These are phyloP conservation scores for Lampris incognitus DNA, from an alignment of 2,113 vertebrate genomes.

Conservation along the genomic window DNA sequence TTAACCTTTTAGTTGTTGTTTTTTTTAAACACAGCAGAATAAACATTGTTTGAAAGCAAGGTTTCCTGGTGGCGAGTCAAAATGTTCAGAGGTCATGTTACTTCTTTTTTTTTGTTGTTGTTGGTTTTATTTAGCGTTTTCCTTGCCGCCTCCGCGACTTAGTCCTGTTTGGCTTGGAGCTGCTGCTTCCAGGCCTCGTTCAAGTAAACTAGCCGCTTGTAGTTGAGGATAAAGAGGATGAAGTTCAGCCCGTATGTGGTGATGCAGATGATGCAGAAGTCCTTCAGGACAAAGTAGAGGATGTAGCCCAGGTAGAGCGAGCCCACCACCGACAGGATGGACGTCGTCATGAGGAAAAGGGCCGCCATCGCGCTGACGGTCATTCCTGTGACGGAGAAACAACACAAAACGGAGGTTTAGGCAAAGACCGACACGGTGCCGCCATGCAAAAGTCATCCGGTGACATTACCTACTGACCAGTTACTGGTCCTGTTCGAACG, in stretches of 20 bases:
- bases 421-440: conserved; percentile 10
- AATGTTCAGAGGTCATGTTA: conserved; percentile 82
- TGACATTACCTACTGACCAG: conserved; percentile 5
- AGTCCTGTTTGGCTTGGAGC: conserved; percentile 95
- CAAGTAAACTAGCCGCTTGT: conserved; percentile 99
- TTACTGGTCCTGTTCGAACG: conserved; percentile 4
- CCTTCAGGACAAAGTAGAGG: conserved; percentile 99
- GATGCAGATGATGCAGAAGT: conserved; percentile 96
- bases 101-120: conserved; percentile 43
- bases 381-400: conserved; percentile 87
- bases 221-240: conserved; percentile 98
- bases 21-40: conserved; percentile 88
- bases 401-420: conserved; percentile 49
- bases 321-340: conserved; percentile 95
- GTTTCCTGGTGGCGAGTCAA: conserved; percentile 89
- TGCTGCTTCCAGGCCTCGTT: conserved; percentile 99
- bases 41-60: conserved; percentile 95
- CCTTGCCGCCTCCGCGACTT: conserved; percentile 66
- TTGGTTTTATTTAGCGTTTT: conserved; percentile 46
- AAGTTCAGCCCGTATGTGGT: conserved; percentile 97
- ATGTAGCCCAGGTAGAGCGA: conserved; percentile 98
- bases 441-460: conserved; percentile 37
- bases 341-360: conserved; percentile 96
- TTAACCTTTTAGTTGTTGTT: conserved; percentile 71
- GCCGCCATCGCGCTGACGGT: conserved; percentile 97